Percentiles rank a stretch among this genome's conserved stretches.
phyloP scores from a whole-genome alignment of 2,797 vertebrate genomes.

The Glossophaga mutica region DNA sequence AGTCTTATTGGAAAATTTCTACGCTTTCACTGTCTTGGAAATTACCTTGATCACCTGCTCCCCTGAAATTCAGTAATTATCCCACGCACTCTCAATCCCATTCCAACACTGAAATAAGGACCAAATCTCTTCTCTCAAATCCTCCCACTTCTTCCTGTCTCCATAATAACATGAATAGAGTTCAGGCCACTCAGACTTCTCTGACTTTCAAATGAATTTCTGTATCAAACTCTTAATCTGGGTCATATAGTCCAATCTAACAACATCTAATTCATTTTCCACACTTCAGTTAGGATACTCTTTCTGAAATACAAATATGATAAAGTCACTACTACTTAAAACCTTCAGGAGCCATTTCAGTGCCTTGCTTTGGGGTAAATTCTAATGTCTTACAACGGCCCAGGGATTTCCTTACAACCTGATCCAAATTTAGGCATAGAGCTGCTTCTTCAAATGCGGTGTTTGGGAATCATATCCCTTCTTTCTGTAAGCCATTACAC shows the following conservation, averaged over 20 bases:
- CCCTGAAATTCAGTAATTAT: not conserved
- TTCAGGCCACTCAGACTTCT: not conserved
- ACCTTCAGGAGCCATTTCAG: not conserved
- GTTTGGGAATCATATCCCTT: not conserved
- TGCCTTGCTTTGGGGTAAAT: not conserved
- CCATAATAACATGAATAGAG: not conserved
- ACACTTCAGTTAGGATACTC: not conserved
- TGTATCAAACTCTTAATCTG: not conserved
- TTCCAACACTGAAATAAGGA: not conserved
- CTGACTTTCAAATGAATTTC: not conserved
- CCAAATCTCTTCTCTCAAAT: not conserved
- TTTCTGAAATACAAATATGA: not conserved
- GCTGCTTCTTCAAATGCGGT: not conserved
- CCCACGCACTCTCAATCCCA: not conserved
- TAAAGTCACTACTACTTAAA: not conserved
- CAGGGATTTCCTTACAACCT: not conserved
- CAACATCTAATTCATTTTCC: not conserved
- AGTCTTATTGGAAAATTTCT: not conserved
- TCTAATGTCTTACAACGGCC: not conserved
- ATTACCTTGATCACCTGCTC: not conserved
- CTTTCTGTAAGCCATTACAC: not conserved
- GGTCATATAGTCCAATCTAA: not conserved
- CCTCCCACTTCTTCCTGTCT: not conserved
- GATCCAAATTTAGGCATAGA: not conserved
- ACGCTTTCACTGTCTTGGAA: not conserved